Percentiles rank a stretch among this genome's conserved stretches.
Evolutionary conservation across 2,797 vertebrate species (phyloP).

Genomic region (Streptopelia turtur): DNA sequence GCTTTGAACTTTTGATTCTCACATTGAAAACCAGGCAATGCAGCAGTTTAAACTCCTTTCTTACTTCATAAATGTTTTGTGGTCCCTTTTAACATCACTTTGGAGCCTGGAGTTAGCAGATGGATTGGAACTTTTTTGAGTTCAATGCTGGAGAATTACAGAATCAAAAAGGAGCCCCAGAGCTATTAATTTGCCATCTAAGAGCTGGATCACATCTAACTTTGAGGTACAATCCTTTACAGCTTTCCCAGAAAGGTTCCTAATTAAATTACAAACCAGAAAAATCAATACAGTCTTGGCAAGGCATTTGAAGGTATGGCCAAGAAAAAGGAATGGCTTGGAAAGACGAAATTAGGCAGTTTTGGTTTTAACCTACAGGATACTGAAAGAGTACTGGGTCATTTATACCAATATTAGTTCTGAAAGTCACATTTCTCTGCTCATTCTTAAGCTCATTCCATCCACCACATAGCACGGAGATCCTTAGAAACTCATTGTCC

Average conservation of each 20-base stretch:
- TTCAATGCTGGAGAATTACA: not conserved
- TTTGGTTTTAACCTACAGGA: not conserved
- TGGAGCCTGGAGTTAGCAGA: not conserved
- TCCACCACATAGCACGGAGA: not conserved
- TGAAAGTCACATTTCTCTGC: not conserved
- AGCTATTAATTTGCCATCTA: not conserved
- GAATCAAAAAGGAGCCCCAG: not conserved
- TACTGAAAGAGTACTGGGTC: not conserved
- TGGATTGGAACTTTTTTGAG: not conserved
- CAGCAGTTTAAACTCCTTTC: not conserved
- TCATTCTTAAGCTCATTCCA: not conserved
- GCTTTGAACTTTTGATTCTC: not conserved
- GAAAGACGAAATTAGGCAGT: not conserved
- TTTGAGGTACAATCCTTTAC: not conserved
- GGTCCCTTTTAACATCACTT: not conserved
- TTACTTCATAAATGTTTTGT: not conserved
- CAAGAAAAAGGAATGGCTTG: not conserved
- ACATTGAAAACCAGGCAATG: not conserved
- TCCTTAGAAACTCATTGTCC: not conserved
- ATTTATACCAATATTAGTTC: not conserved
- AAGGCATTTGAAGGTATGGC: not conserved
- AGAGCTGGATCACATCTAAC: not conserved
- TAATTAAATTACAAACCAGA: not conserved
- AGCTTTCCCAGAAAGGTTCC: not conserved
- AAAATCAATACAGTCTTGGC: not conserved